A percentile compares a stretch with the other conserved stretches of the same genome.
Conservation (phyloP, 1,140 invertebrate species). For the roundworm (Caenorhabditis elegans) region WBcel235 BX284606.5:3563501-3564000, state of each 20-base stretch:
- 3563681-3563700: constrained; percentile 24
- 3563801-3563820: neutral
- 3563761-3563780: neutral
- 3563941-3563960: constrained; percentile 10
- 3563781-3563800: neutral
- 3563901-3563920: neutral
- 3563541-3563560: constrained; percentile 63
- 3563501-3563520: neutral
- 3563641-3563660: constrained; percentile 4
- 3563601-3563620: constrained; percentile 36
- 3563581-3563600: constrained; percentile 49
- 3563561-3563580: constrained; percentile 62
- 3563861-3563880: constrained; percentile 3
- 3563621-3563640: constrained; percentile 33
- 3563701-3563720: neutral
- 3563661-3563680: constrained; percentile 9
- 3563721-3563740: constrained; percentile 4
- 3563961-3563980: constrained; percentile 19
- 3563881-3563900: neutral
- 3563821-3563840: neutral
- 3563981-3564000: neutral
- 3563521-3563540: constrained; percentile 51
- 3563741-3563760: constrained; percentile 21
- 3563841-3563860: constrained; percentile 10
- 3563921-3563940: constrained; percentile 7